Percentiles rank a stretch among this genome's conserved stretches.
These are phyloP conservation scores for Pseudorectes ferrugineus DNA, from an alignment of 2,113 vertebrate genomes.

Conservation along the genomic window DNA sequence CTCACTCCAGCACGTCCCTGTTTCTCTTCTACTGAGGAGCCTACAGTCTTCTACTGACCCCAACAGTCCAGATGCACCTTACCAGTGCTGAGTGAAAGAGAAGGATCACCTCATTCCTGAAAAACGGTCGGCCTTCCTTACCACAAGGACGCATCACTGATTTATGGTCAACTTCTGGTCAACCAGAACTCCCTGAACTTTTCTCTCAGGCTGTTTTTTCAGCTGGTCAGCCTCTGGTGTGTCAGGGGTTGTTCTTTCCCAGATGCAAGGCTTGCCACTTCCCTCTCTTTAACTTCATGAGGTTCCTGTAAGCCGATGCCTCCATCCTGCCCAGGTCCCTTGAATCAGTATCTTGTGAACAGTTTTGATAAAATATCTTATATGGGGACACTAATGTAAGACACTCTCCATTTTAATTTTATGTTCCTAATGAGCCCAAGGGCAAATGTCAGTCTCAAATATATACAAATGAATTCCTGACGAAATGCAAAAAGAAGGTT, in stretches of 20 bases:
- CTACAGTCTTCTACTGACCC: neutral
- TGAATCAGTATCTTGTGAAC: rapidly evolving
- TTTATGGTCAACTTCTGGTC: neutral
- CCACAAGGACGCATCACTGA: neutral
- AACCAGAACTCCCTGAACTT: neutral
- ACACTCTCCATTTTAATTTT: neutral
- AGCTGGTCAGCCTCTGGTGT: neutral
- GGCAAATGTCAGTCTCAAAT: neutral
- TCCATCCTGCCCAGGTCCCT: neutral
- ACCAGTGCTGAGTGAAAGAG: neutral
- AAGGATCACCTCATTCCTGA: neutral
- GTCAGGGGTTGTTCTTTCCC: neutral
- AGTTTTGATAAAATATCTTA: neutral
- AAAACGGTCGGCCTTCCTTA: rapidly evolving
- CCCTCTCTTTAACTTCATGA: neutral
- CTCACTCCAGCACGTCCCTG: neutral
- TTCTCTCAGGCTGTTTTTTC: neutral
- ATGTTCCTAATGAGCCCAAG: neutral
- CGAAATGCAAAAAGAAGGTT: neutral
- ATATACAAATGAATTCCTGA: neutral
- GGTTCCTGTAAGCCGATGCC: neutral
- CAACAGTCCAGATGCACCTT: neutral
- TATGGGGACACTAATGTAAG: neutral
- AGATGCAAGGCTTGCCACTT: neutral
- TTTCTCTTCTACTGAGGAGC: neutral